A percentile compares a stretch with the other conserved stretches of the same genome.
phyloP scores from a whole-genome alignment of 1,140 invertebrate species.

The Sarcophaga peregrina region DNA sequence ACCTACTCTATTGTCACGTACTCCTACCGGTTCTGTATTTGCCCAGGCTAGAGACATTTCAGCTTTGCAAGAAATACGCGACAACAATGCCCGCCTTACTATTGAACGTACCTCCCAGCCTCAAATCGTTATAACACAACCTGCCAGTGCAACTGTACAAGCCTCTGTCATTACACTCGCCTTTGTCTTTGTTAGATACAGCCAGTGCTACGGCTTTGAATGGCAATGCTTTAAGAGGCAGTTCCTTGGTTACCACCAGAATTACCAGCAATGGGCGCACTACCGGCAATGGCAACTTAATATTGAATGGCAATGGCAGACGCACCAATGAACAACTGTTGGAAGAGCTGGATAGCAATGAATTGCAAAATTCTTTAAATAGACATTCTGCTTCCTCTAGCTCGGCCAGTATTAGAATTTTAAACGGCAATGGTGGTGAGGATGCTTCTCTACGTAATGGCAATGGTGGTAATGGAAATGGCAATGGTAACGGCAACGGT shows the following conservation, averaged over 20 bases:
- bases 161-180: constrained; percentile 60
- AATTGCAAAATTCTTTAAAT: constrained; percentile 31
- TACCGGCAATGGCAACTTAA: neutral
- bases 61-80: constrained; percentile 54
- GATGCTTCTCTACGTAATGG: constrained; percentile 34
- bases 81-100: constrained; percentile 49
- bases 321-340: constrained; percentile 45
- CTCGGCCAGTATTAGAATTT: constrained; percentile 34
- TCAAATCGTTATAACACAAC: constrained; percentile 55
- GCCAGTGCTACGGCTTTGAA: constrained; percentile 31
- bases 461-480: constrained; percentile 40
- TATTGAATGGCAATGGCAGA: constrained; percentile 32
- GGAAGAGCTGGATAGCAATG: constrained; percentile 49
- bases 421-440: constrained; percentile 45
- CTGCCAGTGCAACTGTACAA: constrained; percentile 61
- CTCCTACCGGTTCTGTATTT: constrained; percentile 48
- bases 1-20: constrained; percentile 55
- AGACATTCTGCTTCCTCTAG: constrained; percentile 30
- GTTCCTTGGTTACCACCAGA: constrained; percentile 53
- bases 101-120: constrained; percentile 57
- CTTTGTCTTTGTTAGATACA: constrained; percentile 47
- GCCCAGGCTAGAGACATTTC: constrained; percentile 54
- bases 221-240: constrained; percentile 43
- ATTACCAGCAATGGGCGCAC: constrained; percentile 51
- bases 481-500: constrained; percentile 1